These are phyloP conservation scores for Magallana ariakensis DNA, from an alignment of 1,140 invertebrate genomes.

Conservation along the genomic window DNA sequence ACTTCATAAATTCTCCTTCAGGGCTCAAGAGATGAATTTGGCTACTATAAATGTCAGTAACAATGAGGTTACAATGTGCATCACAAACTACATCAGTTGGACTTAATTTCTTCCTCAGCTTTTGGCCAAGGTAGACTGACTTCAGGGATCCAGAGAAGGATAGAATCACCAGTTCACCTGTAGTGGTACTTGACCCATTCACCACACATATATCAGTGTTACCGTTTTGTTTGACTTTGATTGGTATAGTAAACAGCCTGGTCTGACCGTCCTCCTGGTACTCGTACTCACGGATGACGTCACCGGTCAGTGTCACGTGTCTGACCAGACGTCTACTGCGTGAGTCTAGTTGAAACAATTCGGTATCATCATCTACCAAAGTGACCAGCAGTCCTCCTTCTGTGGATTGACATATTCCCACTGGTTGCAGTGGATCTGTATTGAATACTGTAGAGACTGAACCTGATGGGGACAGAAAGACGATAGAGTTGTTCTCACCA, in stretches of 20 bases:
- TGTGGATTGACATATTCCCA: background rate
- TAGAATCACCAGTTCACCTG: background rate
- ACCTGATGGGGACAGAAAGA: background rate
- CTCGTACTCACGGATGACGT: background rate
- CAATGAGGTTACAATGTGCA: background rate
- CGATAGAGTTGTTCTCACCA: background rate
- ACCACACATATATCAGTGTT: slow-evolving; percentile 20
- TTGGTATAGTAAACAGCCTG: background rate
- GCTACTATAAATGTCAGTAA: background rate
- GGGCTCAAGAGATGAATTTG: background rate
- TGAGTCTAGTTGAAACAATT: background rate
- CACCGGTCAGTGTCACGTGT: slow-evolving; percentile 8
- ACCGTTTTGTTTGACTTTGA: background rate
- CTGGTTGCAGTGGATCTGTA: background rate
- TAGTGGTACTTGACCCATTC: background rate
- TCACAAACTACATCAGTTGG: background rate
- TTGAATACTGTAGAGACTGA: background rate
- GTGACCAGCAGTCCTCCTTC: slow-evolving; percentile 18
- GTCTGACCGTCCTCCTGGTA: background rate
- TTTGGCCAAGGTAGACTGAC: background rate
- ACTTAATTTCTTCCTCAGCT: background rate
- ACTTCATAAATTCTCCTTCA: background rate
- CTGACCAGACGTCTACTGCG: background rate
- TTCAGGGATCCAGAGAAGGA: background rate
- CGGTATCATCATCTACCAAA: background rate